A percentile compares a stretch with the other conserved stretches of the same genome.
These are phyloP conservation scores for Drosophila basisetae DNA, from an alignment of 2,888 invertebrate genomes.

Conservation along the genomic window DNA sequence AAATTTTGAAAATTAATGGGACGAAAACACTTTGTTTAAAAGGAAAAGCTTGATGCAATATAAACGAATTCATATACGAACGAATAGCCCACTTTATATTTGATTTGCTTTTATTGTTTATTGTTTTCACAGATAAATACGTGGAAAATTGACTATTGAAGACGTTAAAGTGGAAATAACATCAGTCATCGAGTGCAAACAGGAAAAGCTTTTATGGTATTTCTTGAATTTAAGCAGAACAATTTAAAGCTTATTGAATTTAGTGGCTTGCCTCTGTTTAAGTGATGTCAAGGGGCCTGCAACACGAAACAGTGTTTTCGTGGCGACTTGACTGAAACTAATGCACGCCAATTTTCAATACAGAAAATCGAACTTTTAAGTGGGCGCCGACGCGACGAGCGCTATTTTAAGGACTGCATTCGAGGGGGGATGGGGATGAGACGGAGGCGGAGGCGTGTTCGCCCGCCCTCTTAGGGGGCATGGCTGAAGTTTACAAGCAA, in stretches of 20 bases:
- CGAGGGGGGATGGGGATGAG: not conserved
- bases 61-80: not conserved
- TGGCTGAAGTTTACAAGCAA: slow-evolving; percentile 25
- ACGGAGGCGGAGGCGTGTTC: not conserved
- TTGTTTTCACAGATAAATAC: not conserved
- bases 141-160: not conserved
- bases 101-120: not conserved
- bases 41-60: not conserved
- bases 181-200: not conserved
- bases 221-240: not conserved
- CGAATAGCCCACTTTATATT: not conserved
- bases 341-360: slow-evolving; percentile 75
- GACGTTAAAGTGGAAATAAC: not conserved
- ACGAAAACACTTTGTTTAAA: not conserved
- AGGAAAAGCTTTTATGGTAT: not conserved
- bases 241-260: slow-evolving; percentile 5
- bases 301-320: slow-evolving; percentile 9
- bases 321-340: slow-evolving; percentile 45
- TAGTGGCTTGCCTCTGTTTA: slow-evolving; percentile 33
- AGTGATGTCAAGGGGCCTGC: slow-evolving; percentile 27
- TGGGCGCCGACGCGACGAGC: slow-evolving; percentile 59
- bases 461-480: not conserved
- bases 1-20: not conserved
- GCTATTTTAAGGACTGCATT: slow-evolving; percentile 4
- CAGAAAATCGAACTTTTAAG: slow-evolving; percentile 76